Base-by-base conservation (phyloP, 2,888 invertebrate genomes). In the Halictus quadricinctus region DNA sequence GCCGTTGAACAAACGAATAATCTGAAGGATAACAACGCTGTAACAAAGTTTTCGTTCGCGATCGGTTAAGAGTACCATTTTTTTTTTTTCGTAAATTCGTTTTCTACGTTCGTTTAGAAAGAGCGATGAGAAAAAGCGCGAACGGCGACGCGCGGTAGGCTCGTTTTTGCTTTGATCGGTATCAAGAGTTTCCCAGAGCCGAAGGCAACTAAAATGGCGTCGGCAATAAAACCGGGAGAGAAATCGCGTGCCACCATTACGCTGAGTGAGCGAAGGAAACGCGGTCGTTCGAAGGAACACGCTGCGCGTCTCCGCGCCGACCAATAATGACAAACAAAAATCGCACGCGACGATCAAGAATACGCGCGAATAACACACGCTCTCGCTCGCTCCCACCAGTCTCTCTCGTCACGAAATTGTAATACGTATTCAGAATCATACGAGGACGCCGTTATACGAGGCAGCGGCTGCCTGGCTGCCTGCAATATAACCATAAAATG, bases 401-500 rank as follows among this genome's bases (percentile, higher is more conserved):
- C 36, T 70, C 36, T 70, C 50, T 48, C 77, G 70, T 43, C 89
- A 90, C 91, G 91, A 92, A 93, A 93, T 91, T 90, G 92, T 93
- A 93, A 94, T 92, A 84, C 90, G 90, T 88, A 91, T 92, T 91
- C 88, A 87, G 90, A 93, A 92, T 91, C 91, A 89, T 90, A 91
- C 89, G 86, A 91, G 87, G 85, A 79, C 81, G 91, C 89, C 90
- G 91, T 92, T 92, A 91, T 91, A 91, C 88, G 89, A 90, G 90
- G 87, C 91, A 89, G 90, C 91, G 91, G 91, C n/a, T 54, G 43
- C 43, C 91, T 91, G 90, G 90, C 92, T 36, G 36, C 36, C 36
- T 89, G 94, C 93, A 94, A 94, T 94, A 94, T 94, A 94, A 93
- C 93, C 93, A 94, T 94, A 94, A 94, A 94, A 94, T 93, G 93